Conservation (phyloP, 2,797 vertebrate genomes). For the Onychomys leucogaster region DNA sequence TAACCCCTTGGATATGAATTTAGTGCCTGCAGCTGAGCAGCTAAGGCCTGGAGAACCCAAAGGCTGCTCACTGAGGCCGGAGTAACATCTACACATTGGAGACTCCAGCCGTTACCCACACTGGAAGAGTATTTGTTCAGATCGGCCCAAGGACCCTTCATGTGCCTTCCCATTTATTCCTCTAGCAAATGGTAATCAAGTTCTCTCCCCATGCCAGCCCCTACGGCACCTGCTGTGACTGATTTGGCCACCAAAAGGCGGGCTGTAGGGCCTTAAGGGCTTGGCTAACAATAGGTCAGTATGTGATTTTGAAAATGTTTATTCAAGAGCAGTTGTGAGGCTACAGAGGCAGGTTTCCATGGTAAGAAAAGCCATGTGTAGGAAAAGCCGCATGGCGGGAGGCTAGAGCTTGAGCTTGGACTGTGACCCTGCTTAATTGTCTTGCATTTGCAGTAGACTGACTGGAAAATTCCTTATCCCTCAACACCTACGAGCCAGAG, state of each 20-base stretch:
- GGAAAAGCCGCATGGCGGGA: background rate
- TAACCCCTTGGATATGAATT: background rate
- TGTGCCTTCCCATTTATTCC: background rate
- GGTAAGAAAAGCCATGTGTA: background rate
- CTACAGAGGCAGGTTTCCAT: background rate
- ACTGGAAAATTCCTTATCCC: constrained; percentile 54
- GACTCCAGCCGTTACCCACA: background rate
- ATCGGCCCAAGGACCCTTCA: no score
- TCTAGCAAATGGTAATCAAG: no score
- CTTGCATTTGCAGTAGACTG: background rate
- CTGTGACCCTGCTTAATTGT: background rate
- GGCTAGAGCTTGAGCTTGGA: background rate
- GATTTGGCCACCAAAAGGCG: background rate
- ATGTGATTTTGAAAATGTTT: background rate
- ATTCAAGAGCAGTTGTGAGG: background rate
- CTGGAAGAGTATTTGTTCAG: background rate
- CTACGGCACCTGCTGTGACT: background rate
- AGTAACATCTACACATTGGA: background rate
- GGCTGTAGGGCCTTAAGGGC: background rate
- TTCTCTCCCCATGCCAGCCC: no score
- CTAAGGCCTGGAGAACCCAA: background rate
- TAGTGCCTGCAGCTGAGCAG: background rate
- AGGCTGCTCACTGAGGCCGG: background rate
- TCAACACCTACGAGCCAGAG: background rate
- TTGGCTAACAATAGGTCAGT: background rate